These are phyloP conservation scores for Brachymystax lenok DNA, from an alignment of 2,797 vertebrate species.

Conservation along the genomic window DNA sequence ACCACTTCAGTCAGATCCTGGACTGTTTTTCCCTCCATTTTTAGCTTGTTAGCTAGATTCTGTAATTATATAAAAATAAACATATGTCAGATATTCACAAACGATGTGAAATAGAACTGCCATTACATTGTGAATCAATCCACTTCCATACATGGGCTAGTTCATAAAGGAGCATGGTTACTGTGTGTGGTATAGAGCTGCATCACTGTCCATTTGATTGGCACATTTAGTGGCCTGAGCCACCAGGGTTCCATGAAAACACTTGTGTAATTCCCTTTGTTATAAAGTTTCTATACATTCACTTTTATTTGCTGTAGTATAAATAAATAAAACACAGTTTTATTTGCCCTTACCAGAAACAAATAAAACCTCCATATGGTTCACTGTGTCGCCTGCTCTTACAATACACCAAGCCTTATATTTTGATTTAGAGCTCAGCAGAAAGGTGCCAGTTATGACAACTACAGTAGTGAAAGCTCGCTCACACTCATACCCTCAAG, in stretches of 20 bases:
- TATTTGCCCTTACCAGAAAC: constrained; percentile 51
- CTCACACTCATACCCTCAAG: constrained; percentile 1
- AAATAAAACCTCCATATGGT: constrained; percentile 78
- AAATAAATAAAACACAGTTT: constrained; percentile 22
- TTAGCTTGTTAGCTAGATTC: not conserved
- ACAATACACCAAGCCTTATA: not conserved
- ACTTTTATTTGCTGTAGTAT: constrained; percentile 76
- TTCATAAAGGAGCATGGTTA: not conserved
- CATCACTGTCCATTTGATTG: constrained; percentile 60
- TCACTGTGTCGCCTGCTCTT: constrained; percentile 64
- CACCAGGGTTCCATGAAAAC: constrained; percentile 70
- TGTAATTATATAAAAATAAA: not conserved
- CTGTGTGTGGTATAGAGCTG: constrained; percentile 10
- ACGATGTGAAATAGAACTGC: not conserved
- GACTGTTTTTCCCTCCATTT: not conserved
- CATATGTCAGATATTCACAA: not conserved
- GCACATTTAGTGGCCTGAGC: constrained; percentile 70
- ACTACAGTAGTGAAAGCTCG: not conserved
- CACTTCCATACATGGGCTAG: not conserved
- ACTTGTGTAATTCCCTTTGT: constrained; percentile 71
- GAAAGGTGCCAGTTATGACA: constrained; percentile 19
- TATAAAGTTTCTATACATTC: constrained; percentile 75
- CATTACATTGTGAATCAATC: not conserved
- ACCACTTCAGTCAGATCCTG: not conserved
- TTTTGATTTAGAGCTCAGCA: constrained; percentile 23